Conservation (phyloP, 2,888 invertebrate species). For the Torymus auratus region DNA sequence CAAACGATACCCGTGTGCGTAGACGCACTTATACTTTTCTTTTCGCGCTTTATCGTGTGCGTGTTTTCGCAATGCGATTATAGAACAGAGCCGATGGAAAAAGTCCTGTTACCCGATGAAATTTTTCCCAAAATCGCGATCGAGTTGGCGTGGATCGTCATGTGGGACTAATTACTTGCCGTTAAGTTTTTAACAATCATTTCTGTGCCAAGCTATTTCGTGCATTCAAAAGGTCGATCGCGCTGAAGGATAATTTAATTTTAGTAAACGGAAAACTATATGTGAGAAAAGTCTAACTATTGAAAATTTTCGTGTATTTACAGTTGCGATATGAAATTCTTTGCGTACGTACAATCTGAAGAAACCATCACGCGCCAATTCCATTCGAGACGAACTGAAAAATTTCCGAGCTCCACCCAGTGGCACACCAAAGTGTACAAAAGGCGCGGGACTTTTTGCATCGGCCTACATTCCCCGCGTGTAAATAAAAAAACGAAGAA, state of each 20-base stretch:
- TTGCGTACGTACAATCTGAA: constrained; percentile 45
- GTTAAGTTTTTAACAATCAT: constrained; percentile 29
- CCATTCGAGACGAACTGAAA: neutral
- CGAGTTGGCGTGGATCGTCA: constrained; percentile 17
- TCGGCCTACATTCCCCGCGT: neutral
- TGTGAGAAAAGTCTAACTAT: neutral
- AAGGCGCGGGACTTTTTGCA: constrained; percentile 19
- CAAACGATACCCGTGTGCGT: no score
- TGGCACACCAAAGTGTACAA: constrained; percentile 1
- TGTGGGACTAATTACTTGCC: constrained; percentile 16
- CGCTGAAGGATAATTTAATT: neutral
- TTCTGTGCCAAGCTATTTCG: constrained; percentile 43
- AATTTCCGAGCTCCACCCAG: neutral
- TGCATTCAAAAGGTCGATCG: constrained; percentile 1
- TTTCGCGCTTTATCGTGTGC: neutral
- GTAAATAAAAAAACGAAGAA: constrained; percentile 2
- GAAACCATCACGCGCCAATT: neutral
- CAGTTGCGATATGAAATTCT: neutral
- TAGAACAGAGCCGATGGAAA: neutral
- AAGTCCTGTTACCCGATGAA: constrained; percentile 42
- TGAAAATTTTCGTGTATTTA: neutral
- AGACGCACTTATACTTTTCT: neutral
- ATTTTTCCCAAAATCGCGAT: neutral
- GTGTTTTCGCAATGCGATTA: no score
- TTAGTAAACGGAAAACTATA: neutral